Percentiles rank a stretch among this genome's conserved stretches.
Evolutionary conservation across 2,888 invertebrate species (phyloP).

Genomic region (Morinoia aosen): DNA sequence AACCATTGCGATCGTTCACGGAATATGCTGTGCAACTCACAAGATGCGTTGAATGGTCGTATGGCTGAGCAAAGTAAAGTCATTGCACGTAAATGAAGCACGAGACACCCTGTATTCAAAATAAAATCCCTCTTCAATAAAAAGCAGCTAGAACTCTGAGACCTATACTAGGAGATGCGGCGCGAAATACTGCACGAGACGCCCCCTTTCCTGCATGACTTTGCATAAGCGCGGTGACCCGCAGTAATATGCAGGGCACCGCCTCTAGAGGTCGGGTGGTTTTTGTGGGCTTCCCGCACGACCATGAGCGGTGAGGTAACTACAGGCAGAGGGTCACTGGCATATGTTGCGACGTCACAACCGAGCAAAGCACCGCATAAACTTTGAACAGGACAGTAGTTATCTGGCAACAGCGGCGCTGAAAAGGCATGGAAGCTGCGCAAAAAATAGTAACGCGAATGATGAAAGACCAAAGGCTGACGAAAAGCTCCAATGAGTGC

Average conservation of each 20-base stretch:
- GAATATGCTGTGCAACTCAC: background rate
- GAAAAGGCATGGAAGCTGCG: background rate
- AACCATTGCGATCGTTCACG: background rate
- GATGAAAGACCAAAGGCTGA: background rate
- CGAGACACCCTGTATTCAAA: background rate
- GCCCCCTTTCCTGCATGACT: background rate
- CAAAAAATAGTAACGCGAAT: background rate
- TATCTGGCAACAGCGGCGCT: background rate
- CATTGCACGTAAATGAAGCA: background rate
- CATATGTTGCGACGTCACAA: background rate
- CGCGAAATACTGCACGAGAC: background rate
- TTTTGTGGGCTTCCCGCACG: background rate
- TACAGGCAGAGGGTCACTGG: background rate
- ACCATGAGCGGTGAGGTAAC: background rate
- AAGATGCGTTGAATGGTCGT: background rate
- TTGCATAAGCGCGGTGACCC: background rate
- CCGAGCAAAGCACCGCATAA: background rate
- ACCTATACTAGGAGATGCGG: background rate
- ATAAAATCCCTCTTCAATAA: background rate
- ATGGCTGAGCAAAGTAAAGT: background rate
- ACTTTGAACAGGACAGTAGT: background rate
- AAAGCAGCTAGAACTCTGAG: background rate
- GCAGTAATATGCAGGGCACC: background rate
- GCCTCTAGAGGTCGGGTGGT: background rate
- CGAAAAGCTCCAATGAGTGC: background rate